phyloP scores from a whole-genome alignment of 2,888 invertebrate species.

The Mayetiola destructor region DNA sequence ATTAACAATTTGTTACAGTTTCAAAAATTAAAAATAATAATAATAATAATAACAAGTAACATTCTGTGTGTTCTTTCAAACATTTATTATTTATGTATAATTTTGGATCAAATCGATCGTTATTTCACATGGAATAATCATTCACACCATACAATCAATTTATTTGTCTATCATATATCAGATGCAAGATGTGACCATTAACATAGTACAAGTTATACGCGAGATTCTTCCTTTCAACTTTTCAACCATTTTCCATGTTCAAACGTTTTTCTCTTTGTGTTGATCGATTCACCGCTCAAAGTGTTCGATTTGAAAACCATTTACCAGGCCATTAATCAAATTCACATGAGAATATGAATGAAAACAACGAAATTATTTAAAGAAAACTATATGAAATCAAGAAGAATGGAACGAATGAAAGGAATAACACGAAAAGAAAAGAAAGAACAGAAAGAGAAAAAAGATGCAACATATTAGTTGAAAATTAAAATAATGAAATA shows the following conservation, averaged over 20 bases:
- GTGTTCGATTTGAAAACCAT: constrained; percentile 11
- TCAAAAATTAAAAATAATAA: neutral
- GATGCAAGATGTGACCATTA: too few species aligned
- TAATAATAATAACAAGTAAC: too few species aligned
- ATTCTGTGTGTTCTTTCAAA: neutral
- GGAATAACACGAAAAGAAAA: neutral
- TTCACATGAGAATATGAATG: constrained; percentile 7
- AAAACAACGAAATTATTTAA: neutral
- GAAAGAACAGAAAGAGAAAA: neutral
- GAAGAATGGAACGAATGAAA: neutral
- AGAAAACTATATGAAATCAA: too few species aligned
- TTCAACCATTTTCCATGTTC: too few species aligned
- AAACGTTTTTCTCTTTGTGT: neutral
- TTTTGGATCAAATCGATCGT: too few species aligned
- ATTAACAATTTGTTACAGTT: constrained; percentile 9
- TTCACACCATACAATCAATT: constrained; percentile 9
- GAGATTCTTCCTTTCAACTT: too few species aligned
- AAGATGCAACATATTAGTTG: constrained; percentile 9
- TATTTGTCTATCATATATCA: too few species aligned
- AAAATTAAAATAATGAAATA: constrained; percentile 11
- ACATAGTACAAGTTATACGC: too few species aligned
- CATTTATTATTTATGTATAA: neutral
- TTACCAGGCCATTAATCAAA: constrained; percentile 12
- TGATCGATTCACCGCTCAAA: constrained; percentile 9
- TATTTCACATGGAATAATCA: neutral